A percentile compares a stretch with the other conserved stretches of the same genome.
Conservation (phyloP, 2,888 invertebrate genomes). For the Ecdyonurus torrentis region DNA sequence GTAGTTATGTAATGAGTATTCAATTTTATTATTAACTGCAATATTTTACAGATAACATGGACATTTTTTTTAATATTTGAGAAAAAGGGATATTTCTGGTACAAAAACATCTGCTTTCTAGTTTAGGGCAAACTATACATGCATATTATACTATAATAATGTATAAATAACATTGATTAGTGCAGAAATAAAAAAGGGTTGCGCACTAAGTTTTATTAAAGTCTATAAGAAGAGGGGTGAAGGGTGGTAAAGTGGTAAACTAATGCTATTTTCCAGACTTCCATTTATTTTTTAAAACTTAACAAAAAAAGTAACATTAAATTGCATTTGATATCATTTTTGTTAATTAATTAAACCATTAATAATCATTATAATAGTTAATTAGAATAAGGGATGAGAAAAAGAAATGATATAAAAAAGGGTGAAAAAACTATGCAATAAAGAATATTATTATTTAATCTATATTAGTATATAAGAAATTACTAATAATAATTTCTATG, state of each 20-base stretch:
- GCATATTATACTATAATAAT: neutral
- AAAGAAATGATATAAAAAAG: neutral
- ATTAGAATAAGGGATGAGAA: neutral
- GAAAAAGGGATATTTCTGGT: no score
- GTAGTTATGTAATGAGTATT: no score
- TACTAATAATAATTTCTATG: neutral
- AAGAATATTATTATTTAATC: neutral
- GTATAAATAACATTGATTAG: neutral
- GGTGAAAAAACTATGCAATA: neutral
- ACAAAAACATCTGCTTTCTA: no score
- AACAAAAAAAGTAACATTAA: neutral
- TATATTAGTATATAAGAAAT: constrained; percentile 4
- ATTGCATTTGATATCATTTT: neutral
- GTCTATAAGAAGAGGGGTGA: neutral
- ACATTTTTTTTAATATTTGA: no score
- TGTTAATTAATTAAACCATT: constrained; percentile 3
- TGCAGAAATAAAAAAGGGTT: neutral
- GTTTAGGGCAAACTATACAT: no score
- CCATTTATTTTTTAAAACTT: neutral
- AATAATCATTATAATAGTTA: constrained; percentile 2
- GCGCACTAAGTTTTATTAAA: neutral
- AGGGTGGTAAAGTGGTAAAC: neutral
- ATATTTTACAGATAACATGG: no score
- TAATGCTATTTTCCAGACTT: neutral
- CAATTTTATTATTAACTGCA: no score